Base-by-base conservation (phyloP, 2,113 vertebrate species). In the Corythoichthys haematopterus region DNA sequence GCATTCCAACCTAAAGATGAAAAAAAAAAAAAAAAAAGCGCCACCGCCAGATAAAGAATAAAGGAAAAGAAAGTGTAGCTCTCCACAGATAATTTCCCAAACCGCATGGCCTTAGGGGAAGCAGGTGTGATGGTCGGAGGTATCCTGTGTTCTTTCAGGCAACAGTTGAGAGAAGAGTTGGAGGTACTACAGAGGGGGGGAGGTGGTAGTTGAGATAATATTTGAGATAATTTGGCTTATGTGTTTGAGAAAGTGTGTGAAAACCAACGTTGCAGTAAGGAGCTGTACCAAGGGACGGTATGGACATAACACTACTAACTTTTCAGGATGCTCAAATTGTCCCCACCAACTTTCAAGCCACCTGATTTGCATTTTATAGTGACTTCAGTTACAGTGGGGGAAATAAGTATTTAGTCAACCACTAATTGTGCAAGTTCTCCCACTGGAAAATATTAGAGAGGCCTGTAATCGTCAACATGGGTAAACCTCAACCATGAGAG, bases 81-180 rank as follows among this genome's bases (percentile, higher is more conserved):
- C 78, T 62, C 69, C 74, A 80, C 55, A 84, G 84, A 83, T 76
- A 84, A 75, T 85, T 87, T 88, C 80, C 82, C 83, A 78, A 85
- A 69, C 74, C 40, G 3, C 68, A 57, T 75, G 20, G 85, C 87
- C 85, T 76, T 77, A 79, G 87, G 87, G 87, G 63, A 84, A 65
- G 78, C 89, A 90, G 88, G 90, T 91, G 89, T 88, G 85, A 85
- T 84, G 81, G 81, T 84, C 74, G 58, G 28, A 81, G 75, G 84
- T 84, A 71, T 88, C 77, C 76, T 78, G 77, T 80, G 77, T 81
- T 81, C 76, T 77, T 63, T 88, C 71, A 37, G 47, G 59, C 65
- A 85, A 77, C 63, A 75, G 78, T 73, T 79, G 78, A 86, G 65
- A 76, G 75, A 67, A 72, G 64, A 53, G 46, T 28, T 64, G 73